These are phyloP conservation scores for Ceyx melanurus DNA, from an alignment of 2,113 vertebrate species.

Conservation along the genomic window DNA sequence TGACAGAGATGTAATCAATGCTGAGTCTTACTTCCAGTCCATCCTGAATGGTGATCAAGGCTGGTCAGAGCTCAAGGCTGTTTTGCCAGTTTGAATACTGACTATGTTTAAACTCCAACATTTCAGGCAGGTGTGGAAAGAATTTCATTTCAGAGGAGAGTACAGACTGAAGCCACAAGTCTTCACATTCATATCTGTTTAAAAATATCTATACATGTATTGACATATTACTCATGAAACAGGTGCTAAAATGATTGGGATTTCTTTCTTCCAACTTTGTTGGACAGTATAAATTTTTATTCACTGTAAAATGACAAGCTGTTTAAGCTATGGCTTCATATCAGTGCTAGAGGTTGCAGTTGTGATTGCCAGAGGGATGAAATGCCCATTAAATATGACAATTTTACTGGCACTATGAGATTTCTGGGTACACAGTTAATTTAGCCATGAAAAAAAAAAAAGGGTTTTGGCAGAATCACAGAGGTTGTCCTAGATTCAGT, in stretches of 20 bases:
- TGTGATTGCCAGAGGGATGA: not conserved
- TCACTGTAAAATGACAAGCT: not conserved
- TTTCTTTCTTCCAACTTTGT: not conserved
- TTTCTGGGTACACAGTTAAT: not conserved
- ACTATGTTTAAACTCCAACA: not conserved
- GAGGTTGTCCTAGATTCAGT: slow-evolving; percentile 3
- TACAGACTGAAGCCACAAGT: not conserved
- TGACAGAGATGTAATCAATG: not conserved
- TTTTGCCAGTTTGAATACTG: not conserved
- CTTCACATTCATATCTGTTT: not conserved
- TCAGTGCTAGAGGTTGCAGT: not conserved
- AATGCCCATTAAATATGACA: slow-evolving; percentile 27
- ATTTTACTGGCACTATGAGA: not conserved
- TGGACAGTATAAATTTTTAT: not conserved
- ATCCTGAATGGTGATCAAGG: not conserved
- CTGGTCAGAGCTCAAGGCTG: not conserved
- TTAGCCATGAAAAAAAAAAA: not conserved
- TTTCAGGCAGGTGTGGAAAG: not conserved
- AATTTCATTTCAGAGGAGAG: not conserved
- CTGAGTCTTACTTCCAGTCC: not conserved
- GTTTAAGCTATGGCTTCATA: not conserved
- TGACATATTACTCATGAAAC: not conserved
- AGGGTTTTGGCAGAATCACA: not conserved
- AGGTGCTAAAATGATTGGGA: not conserved
- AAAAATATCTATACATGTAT: not conserved